These are phyloP conservation scores for Tubulanus polymorphus DNA, from an alignment of 2,888 invertebrate species.

Conservation along the genomic window DNA sequence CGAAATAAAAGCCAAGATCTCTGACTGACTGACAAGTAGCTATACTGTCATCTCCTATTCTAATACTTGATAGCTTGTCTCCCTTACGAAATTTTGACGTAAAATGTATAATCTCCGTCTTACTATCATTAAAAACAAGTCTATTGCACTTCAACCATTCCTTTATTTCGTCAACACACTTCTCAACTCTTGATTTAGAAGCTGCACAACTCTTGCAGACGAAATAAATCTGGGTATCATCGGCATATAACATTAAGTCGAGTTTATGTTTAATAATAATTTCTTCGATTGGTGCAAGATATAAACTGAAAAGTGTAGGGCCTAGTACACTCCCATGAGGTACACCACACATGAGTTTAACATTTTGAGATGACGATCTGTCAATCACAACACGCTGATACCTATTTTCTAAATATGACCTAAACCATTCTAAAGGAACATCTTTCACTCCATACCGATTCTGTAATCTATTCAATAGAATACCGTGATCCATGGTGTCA, in stretches of 20 bases:
- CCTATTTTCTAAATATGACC: constrained; percentile 15
- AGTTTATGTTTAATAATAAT: constrained; percentile 17
- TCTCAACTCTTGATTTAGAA: too few relatives aligned
- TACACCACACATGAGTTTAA: too few relatives aligned
- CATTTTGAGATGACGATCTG: not conserved
- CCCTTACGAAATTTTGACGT: too few relatives aligned
- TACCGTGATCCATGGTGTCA: constrained; percentile 18
- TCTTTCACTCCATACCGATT: constrained; percentile 8
- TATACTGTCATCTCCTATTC: too few relatives aligned
- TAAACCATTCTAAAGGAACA: constrained; percentile 15
- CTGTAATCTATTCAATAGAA: constrained; percentile 5
- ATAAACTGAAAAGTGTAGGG: constrained; percentile 10
- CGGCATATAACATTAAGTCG: constrained; percentile 18
- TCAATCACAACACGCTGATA: constrained; percentile 9
- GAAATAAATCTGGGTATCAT: constrained; percentile 16
- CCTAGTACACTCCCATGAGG: constrained; percentile 11
- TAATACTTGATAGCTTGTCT: too few relatives aligned
- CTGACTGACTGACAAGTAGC: too few relatives aligned
- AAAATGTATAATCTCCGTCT: too few relatives aligned
- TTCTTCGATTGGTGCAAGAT: constrained; percentile 15
- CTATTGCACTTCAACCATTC: too few relatives aligned
- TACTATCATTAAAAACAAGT: too few relatives aligned
- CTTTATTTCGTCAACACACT: too few relatives aligned
- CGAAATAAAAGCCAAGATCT: not conserved
- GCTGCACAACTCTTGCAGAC: too few relatives aligned